A percentile compares a stretch with the other conserved stretches of the same genome.
These are phyloP conservation scores for Leptinotarsa texana DNA, from an alignment of 1,140 invertebrate species.

Conservation along the genomic window DNA sequence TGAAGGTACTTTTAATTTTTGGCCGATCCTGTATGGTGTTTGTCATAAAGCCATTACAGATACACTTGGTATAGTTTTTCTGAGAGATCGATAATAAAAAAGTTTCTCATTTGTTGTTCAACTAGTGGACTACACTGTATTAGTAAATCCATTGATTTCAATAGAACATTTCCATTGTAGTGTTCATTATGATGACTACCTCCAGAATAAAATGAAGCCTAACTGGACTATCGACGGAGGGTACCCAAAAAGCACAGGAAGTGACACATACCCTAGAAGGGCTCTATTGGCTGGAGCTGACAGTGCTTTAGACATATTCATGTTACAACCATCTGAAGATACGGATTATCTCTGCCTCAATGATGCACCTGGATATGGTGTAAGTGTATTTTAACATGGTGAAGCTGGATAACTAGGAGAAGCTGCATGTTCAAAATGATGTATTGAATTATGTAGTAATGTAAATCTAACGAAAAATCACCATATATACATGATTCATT, in stretches of 20 bases:
- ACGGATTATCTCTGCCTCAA: constrained; percentile 57
- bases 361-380: constrained; percentile 55
- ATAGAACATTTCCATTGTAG: constrained; percentile 20
- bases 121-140: too few species aligned
- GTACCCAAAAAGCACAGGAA: constrained; percentile 48
- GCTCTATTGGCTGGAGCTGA: constrained; percentile 55
- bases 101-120: too few species aligned
- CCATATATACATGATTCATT: too few species aligned
- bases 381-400: constrained; percentile 13
- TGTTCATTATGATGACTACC: constrained; percentile 52
- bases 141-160: neutral
- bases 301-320: constrained; percentile 54
- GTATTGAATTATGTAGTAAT: too few species aligned
- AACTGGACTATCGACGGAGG: constrained; percentile 57
- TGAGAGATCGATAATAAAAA: too few species aligned
- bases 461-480: too few species aligned
- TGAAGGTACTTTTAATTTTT: too few species aligned
- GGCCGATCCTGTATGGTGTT: too few species aligned
- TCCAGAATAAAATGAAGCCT: constrained; percentile 49
- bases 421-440: too few species aligned
- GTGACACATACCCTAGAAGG: constrained; percentile 57
- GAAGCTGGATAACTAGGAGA: too few species aligned
- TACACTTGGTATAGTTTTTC: too few species aligned
- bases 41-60: too few species aligned
- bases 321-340: constrained; percentile 51